Percentiles rank a stretch among this genome's conserved stretches.
Conservation (phyloP, 2,888 invertebrate genomes). For the Chalcis sispes region DNA sequence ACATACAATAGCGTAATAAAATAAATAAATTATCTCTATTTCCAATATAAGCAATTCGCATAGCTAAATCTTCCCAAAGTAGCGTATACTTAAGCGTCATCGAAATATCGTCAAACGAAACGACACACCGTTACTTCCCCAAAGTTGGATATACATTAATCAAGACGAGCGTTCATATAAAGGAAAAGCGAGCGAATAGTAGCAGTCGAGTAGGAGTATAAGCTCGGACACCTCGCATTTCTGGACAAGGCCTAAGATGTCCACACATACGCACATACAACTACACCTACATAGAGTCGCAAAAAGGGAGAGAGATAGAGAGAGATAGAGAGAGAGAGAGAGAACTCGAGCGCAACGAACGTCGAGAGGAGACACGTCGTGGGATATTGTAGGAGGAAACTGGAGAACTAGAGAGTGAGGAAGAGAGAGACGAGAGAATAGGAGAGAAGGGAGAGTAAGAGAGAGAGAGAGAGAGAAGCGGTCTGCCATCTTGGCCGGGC, state of each 20-base stretch:
- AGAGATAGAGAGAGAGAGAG: not conserved
- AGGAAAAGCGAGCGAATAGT: not conserved
- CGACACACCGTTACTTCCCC: too few species aligned
- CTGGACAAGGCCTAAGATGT: too few species aligned
- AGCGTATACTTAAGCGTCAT: too few species aligned
- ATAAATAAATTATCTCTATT: too few species aligned
- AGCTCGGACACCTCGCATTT: too few species aligned
- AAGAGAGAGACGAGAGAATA: not conserved
- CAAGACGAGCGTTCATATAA: not conserved
- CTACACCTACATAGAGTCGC: too few species aligned
- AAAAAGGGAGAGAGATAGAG: not conserved
- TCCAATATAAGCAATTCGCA: too few species aligned
- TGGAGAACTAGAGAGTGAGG: slow-evolving; percentile 1
- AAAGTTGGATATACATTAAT: too few species aligned
- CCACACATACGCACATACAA: too few species aligned
- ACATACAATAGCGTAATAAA: too few species aligned
- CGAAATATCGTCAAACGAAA: too few species aligned
- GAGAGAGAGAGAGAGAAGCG: not conserved
- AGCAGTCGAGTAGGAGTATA: not conserved
- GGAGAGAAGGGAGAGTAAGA: slow-evolving; percentile 6
- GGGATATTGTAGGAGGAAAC: not conserved
- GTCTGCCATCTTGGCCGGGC: slow-evolving; percentile 57
- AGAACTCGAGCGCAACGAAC: not conserved
- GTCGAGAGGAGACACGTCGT: not conserved
- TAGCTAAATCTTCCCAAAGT: too few species aligned